Evolutionary conservation across 2,888 invertebrate species (phyloP).

Genomic region (Xanthorhoe spadicearia): DNA sequence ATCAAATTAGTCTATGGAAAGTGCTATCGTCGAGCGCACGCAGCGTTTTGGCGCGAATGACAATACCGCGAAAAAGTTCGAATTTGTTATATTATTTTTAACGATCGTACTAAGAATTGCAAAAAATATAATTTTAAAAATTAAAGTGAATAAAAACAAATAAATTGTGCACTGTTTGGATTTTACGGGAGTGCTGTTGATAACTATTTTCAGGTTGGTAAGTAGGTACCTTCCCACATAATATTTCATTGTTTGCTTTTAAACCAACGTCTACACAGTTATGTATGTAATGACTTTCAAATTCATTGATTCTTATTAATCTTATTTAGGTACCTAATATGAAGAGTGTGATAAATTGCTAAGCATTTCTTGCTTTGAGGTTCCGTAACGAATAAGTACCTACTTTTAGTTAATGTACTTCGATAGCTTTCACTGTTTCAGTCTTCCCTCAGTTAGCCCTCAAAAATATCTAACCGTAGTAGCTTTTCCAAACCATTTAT

Average conservation of each 20-base stretch:
- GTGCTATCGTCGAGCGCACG: slow-evolving; percentile 55
- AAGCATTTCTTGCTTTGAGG: too few relatives aligned
- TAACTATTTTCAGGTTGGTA: neutral
- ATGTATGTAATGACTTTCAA: too few relatives aligned
- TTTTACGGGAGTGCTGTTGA: neutral
- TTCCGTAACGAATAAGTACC: too few relatives aligned
- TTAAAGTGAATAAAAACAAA: neutral
- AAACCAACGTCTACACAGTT: too few relatives aligned
- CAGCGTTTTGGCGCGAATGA: slow-evolving; percentile 34
- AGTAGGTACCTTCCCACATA: neutral
- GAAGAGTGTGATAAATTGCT: too few relatives aligned
- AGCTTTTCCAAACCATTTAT: too few relatives aligned
- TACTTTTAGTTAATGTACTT: too few relatives aligned
- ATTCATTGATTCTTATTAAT: too few relatives aligned
- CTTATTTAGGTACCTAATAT: too few relatives aligned
- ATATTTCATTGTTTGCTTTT: neutral
- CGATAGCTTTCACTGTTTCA: too few relatives aligned
- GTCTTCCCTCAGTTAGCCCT: too few relatives aligned
- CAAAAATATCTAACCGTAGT: too few relatives aligned
- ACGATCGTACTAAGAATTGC: neutral
- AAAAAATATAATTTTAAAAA: neutral
- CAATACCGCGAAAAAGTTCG: slow-evolving; percentile 45
- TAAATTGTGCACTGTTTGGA: neutral
- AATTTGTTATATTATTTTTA: neutral
- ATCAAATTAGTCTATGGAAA: slow-evolving; percentile 57